Evolutionary conservation across 2,113 vertebrate species (phyloP).

Genomic region (Micronycteris hirsuta): DNA sequence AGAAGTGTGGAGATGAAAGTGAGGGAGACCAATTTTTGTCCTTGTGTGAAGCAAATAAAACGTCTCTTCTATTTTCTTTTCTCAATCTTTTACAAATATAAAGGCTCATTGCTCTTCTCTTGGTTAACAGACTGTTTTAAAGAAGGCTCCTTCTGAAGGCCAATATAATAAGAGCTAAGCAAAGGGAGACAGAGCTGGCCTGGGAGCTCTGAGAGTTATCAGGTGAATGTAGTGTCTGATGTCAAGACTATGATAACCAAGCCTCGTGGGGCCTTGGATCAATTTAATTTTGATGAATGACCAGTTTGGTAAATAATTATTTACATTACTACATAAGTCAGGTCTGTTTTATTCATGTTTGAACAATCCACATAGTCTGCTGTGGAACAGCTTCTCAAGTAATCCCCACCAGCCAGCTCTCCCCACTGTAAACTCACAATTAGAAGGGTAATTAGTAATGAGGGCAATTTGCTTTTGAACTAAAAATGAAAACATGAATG

Average conservation of each 20-base stretch:
- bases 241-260: slow-evolving; percentile 59
- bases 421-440: slow-evolving; percentile 46
- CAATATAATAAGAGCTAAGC: slow-evolving; percentile 25
- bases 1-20: neutral
- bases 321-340: slow-evolving; percentile 25
- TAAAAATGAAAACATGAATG: slow-evolving; percentile 33
- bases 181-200: slow-evolving; percentile 21
- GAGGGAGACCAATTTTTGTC: neutral
- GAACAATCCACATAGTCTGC: slow-evolving; percentile 56
- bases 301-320: slow-evolving; percentile 68
- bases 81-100: slow-evolving; percentile 5
- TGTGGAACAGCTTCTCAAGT: slow-evolving; percentile 21
- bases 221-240: slow-evolving; percentile 75
- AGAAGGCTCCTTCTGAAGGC: slow-evolving; percentile 38
- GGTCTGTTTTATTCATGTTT: slow-evolving; percentile 69
- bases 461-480: slow-evolving; percentile 7
- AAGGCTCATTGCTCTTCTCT: slow-evolving; percentile 12
- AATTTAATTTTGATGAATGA: slow-evolving; percentile 78
- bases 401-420: neutral
- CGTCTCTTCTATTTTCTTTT: neutral
- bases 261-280: slow-evolving; percentile 63
- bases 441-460: slow-evolving; percentile 29
- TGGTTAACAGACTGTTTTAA: slow-evolving; percentile 44
- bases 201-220: slow-evolving; percentile 65
- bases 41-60: slow-evolving; percentile 30